phyloP scores from a whole-genome alignment of 2,797 vertebrate genomes.

The Thalassophryne amazonica region DNA sequence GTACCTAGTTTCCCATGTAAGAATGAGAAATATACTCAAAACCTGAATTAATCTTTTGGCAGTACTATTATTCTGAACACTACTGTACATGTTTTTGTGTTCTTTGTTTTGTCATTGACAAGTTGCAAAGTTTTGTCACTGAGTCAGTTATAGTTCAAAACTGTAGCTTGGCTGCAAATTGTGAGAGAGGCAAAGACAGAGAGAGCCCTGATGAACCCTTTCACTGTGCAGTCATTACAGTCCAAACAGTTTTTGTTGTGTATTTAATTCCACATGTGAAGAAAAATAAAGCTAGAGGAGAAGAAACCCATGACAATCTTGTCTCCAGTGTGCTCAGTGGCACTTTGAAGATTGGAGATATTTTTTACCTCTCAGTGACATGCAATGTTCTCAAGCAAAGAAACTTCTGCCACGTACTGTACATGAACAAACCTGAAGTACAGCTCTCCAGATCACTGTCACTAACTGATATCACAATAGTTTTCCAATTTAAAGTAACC shows the following conservation, averaged over 20 bases:
- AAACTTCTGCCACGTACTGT: too few species aligned
- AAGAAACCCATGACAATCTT: constrained; percentile 42
- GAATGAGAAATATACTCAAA: too few species aligned
- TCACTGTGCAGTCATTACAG: constrained; percentile 57
- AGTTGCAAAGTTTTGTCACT: too few species aligned
- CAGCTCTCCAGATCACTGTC: too few species aligned
- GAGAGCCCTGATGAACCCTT: constrained; percentile 30
- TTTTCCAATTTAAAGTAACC: background rate
- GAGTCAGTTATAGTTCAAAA: too few species aligned
- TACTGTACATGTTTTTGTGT: too few species aligned
- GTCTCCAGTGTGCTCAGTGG: constrained; percentile 28
- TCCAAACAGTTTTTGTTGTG: constrained; percentile 71
- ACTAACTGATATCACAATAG: too few species aligned
- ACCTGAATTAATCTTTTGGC: too few species aligned
- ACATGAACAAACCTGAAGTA: too few species aligned
- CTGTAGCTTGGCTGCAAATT: constrained; percentile 44
- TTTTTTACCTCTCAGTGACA: constrained; percentile 34
- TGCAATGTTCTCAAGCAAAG: constrained; percentile 15
- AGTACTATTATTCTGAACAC: too few species aligned
- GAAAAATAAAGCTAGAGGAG: constrained; percentile 36
- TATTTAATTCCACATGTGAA: constrained; percentile 74
- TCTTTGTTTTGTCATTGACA: too few species aligned
- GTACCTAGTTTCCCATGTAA: too few species aligned
- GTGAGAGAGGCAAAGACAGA: constrained; percentile 6
- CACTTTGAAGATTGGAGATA: constrained; percentile 19